Conservation (phyloP, 2,113 vertebrate genomes). For the Chauna torquata region DNA sequence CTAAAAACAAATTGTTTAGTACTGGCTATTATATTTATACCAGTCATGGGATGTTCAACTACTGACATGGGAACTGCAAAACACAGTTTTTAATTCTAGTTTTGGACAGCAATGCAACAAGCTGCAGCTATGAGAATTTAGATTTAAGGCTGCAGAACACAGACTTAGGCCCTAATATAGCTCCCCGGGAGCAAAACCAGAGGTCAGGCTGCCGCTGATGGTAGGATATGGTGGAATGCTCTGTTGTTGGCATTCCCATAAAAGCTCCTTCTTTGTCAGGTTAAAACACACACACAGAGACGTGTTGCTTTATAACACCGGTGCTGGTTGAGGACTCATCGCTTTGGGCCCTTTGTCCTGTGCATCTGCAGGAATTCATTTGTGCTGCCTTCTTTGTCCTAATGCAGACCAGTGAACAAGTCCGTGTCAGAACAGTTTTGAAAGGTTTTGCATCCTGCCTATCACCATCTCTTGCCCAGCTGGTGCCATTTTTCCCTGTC, state of each 20-base stretch:
- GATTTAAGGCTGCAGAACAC: background rate
- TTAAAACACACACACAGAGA: background rate
- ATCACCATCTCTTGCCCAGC: background rate
- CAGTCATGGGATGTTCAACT: background rate
- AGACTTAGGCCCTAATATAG: background rate
- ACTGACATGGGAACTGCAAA: background rate
- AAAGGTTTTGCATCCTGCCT: background rate
- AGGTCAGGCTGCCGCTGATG: background rate
- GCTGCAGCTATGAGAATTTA: background rate
- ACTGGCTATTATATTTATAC: background rate
- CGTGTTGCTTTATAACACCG: accelerated
- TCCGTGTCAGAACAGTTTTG: background rate
- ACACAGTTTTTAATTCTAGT: background rate
- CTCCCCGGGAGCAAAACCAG: background rate
- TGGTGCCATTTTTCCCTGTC: background rate
- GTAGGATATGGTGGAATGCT: background rate
- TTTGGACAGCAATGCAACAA: background rate
- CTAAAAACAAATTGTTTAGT: slow-evolving; percentile 1
- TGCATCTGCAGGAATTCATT: background rate
- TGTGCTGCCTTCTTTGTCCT: background rate
- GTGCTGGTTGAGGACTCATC: background rate
- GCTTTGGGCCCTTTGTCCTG: background rate
- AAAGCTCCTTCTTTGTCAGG: background rate
- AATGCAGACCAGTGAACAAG: background rate
- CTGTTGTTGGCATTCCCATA: background rate